Base-by-base conservation (phyloP, 2,888 invertebrate species). In the Drosophila seclusa region DNA sequence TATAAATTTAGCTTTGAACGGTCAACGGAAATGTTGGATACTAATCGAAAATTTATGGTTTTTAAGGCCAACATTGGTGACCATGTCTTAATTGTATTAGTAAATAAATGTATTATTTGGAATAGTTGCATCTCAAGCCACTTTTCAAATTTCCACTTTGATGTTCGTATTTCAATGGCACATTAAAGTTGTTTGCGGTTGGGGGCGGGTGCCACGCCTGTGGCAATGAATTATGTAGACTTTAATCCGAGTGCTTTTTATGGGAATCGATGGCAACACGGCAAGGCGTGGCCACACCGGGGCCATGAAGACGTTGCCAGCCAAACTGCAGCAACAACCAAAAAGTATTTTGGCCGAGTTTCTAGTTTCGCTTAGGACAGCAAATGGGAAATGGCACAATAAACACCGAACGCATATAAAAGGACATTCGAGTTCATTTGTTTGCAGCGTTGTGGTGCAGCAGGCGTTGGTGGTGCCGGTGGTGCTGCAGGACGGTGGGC, bases 401-500 rank as follows among this genome's bases (percentile, higher is more conserved):
- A 85, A 87, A 89, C 85, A 85, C 82, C 73, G 90, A 89, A 85
- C 88, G 88, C 88, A 89, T 87, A 87, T 87, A 85, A 85, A 78
- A 89, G 88, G 90, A 87, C 90, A 85, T 84, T 85, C 71, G 85
- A 85, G 90, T 85, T 89, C 89, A 85, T 85, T 85, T 85, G 87
- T 87, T 78, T 76, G 82, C 61, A 77, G 75, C 87, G 74, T 78
- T 89, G 90, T 66, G 83, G 89, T 65, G 68, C 55, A 67, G 67
- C 66, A 45, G 50, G 40, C 53, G 24, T 24, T 34, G 42, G 31
- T 60, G 50, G 83, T 83, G 89, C 78, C 84, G 70, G 82, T 83
- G 81, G 62, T 59, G 42, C 71, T 21, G 38, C 32, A 29, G n/a
- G 38, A 45, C 31, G 57, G 83, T 83, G 87, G 82, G 87, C 82